Conservation (phyloP, 2,113 vertebrate species). For the Macrotus californicus region DNA sequence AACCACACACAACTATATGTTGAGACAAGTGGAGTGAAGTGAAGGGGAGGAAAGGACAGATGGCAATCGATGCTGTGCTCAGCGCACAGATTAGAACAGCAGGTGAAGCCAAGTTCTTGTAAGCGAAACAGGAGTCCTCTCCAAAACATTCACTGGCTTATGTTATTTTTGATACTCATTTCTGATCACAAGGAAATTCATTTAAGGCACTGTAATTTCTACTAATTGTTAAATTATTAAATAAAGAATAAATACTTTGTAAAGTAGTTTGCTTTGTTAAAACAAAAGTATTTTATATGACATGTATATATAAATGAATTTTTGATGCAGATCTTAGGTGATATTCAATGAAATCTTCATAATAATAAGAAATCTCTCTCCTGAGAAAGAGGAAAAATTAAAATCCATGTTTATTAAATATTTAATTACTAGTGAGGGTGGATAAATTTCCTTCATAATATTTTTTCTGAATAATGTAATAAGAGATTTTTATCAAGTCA, state of each 20-base stretch:
- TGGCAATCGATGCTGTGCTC: neutral
- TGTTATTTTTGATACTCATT: neutral
- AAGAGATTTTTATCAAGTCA: neutral
- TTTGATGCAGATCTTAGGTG: neutral
- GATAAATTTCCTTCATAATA: neutral
- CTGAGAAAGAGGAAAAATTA: neutral
- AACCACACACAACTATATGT: neutral
- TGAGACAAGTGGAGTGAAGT: neutral
- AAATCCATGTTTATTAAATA: neutral
- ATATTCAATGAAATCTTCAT: neutral
- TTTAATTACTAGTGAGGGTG: neutral
- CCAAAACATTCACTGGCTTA: conserved; percentile 11
- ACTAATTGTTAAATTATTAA: neutral
- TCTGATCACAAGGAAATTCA: neutral
- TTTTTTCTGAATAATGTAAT: neutral
- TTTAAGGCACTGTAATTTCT: neutral
- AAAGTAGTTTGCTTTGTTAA: neutral
- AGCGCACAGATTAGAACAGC: conserved; percentile 23
- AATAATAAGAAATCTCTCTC: neutral
- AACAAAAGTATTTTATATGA: neutral
- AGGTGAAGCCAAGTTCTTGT: conserved; percentile 30
- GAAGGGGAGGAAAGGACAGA: neutral
- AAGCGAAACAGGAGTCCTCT: neutral
- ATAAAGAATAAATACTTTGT: neutral
- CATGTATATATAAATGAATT: neutral